Evolutionary conservation across 2,113 vertebrate genomes (phyloP), one percentile per base, ranked within the genome.

Genomic region (Leptobrachium ailaonicum): DNA sequence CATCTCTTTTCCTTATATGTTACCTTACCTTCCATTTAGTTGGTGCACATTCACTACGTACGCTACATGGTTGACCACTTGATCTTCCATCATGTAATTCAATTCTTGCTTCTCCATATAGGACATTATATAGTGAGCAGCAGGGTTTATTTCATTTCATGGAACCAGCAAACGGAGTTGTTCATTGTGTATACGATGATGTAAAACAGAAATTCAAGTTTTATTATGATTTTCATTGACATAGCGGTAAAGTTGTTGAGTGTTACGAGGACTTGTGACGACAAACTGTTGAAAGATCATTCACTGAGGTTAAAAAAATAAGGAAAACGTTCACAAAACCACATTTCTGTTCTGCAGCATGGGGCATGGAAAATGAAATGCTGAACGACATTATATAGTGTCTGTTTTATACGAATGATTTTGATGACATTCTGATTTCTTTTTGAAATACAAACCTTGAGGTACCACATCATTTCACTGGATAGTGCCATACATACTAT

Each of bases 391-490:
- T 70, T 70, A 20, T 70, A 70, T 70, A 47, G 14, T 70, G 68
- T 53, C 32, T 79, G 69, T 71, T 66, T 42, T 73, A 41, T 66
- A 11, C 66, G 58, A 79, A 43, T 42, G 77, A 54, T 80, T 73
- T 79, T 68, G 50, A 60, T 73, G 47, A 40, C 47, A 45, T 73
- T 73, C 5, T 20, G 67, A 3, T 66, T 66, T 72, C 45, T 56
- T 9, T 66, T 2, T 73, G 69, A 67, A 73, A 73, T 40, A 41
- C 71, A 73, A 78, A 80, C 72, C 71, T 73, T 44, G 32, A 67
- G 47, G 63, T 63, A 73, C 71, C 60, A 45, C 47, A 4, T 79
- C 20, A 44, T 66, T 41, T 58, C 53, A 6, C 77, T n/a, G 12
- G 32, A 60, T 7, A 64, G 58, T 32, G 43, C 68, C 58, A 72